These are phyloP conservation scores for Microctenopoma stevenorrisi DNA, from an alignment of 2,797 vertebrate species.

Conservation along the genomic window DNA sequence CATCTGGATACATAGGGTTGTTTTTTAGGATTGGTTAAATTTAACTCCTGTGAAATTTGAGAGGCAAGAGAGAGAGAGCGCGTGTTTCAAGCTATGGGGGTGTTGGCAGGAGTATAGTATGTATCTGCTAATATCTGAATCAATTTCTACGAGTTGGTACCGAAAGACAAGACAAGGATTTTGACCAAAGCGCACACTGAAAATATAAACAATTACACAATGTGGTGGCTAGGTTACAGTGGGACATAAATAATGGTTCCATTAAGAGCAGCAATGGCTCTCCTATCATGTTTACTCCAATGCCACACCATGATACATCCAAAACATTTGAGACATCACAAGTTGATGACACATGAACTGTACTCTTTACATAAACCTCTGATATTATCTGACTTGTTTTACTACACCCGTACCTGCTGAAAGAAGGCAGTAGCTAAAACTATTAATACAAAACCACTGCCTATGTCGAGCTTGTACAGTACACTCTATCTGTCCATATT, in stretches of 20 bases:
- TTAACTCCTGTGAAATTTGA: no score
- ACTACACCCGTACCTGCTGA: neutral
- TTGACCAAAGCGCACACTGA: constrained; percentile 8
- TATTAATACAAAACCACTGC: constrained; percentile 26
- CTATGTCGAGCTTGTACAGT: constrained; percentile 24
- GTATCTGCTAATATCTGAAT: constrained; percentile 58
- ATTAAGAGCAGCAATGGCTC: no score
- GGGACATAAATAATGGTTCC: no score
- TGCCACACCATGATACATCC: no score
- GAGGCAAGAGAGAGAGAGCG: no score
- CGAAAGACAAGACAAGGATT: constrained; percentile 9
- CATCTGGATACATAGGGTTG: constrained; percentile 46
- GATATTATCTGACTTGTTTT: neutral
- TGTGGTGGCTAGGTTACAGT: no score
- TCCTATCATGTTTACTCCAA: no score
- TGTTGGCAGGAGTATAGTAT: constrained; percentile 39
- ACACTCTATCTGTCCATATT: constrained; percentile 23
- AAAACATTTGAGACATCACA: no score
- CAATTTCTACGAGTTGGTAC: constrained; percentile 36
- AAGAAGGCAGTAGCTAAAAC: neutral
- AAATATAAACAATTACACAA: no score
- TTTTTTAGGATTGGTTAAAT: no score
- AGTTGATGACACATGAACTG: no score
- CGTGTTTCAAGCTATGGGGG: no score
- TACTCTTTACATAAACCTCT: neutral